These are phyloP conservation scores for Mustela lutreola DNA, from an alignment of 2,113 vertebrate genomes.

Conservation along the genomic window DNA sequence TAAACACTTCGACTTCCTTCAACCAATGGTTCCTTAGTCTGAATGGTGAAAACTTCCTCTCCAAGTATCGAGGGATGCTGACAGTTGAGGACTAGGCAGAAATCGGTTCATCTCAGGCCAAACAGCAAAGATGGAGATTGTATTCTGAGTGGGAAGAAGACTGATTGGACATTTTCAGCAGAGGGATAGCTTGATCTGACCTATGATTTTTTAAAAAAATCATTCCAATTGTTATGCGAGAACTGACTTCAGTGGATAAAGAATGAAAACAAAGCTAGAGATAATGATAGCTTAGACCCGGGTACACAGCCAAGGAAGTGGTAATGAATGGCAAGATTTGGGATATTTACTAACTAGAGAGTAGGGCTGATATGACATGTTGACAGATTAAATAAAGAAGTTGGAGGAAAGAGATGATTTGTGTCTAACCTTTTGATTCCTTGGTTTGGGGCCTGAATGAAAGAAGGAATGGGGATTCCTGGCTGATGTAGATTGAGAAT, in stretches of 20 bases:
- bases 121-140: background rate
- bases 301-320: background rate
- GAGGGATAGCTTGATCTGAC: background rate
- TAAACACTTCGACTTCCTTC: background rate
- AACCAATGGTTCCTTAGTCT: background rate
- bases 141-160: background rate
- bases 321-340: background rate
- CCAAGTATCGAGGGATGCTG: background rate
- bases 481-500: background rate
- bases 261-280: background rate
- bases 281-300: background rate
- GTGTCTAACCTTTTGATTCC: background rate
- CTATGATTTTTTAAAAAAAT: background rate
- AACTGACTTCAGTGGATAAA: background rate
- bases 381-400: background rate
- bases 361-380: background rate
- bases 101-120: background rate
- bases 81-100: background rate
- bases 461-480: background rate
- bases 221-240: background rate
- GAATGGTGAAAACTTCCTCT: background rate
- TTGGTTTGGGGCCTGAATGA: background rate
- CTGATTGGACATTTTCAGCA: background rate
- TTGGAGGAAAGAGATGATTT: background rate
- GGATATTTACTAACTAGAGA: background rate